Conservation (phyloP, 2,113 vertebrate species). For the Plecotus auritus region DNA sequence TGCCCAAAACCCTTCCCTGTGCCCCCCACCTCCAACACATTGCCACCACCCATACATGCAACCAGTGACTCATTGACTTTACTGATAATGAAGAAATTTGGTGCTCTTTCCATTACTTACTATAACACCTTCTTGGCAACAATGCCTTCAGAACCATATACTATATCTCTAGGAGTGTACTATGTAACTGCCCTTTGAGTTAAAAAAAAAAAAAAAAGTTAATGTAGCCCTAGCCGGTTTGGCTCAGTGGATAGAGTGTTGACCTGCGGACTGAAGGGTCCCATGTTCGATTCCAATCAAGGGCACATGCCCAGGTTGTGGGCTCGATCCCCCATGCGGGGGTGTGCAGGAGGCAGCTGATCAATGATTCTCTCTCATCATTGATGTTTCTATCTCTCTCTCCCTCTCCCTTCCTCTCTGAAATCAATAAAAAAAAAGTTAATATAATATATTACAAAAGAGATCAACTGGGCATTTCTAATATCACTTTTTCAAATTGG, state of each 20-base stretch:
- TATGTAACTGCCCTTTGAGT: not conserved
- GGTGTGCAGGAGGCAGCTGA: no score
- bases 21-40: not conserved
- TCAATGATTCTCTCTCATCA: no score
- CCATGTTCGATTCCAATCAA: no score
- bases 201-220: not conserved
- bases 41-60: not conserved
- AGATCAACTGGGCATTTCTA: constrained; percentile 31
- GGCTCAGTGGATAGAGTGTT: no score
- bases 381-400: no score
- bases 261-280: no score
- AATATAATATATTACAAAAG: constrained; percentile 18
- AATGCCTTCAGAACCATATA: not conserved
- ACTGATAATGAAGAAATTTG: not conserved
- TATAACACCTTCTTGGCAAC: not conserved
- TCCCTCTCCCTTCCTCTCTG: no score
- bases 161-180: not conserved
- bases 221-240: no score
- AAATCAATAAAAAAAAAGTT: not conserved
- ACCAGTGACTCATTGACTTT: not conserved
- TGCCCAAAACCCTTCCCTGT: not conserved
- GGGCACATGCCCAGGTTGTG: no score
- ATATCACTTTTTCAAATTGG: constrained; percentile 23
- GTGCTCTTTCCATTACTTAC: not conserved
- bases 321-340: no score